Evolutionary conservation across 2,797 vertebrate genomes (phyloP), one percentile per base, ranked within the genome.

Genomic region (Enteromius fasciolatus): DNA sequence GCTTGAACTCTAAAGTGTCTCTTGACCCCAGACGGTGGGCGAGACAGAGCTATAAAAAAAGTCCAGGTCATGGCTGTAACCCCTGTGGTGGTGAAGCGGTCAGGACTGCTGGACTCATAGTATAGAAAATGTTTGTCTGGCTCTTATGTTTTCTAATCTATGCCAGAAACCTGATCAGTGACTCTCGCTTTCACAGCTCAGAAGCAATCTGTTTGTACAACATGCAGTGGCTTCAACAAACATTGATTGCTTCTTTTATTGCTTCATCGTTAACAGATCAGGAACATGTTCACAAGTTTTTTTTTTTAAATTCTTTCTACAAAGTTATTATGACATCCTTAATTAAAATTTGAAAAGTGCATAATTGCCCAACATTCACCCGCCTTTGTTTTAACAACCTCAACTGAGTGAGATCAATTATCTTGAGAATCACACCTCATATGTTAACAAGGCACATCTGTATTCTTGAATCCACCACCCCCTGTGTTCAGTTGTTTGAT

Each of bases 1-100:
- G 78, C 86, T 89, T 90, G 87, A 91, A 90, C 89, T 90, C 77
- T 59, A 77, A 72, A 86, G 88, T 61, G 80, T 36, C 79, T 83
- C 76, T 84, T 86, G 86, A 87, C 83, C 81, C 73, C 44, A 57
- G 82, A 78, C 11, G 57, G 36, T 11, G 20, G 75, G 69, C 7
- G 15, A 76, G 82, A 76, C 44, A 63, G 50, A 46, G 63, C 61
- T 54, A 76, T 76, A 63, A 36, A 81, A 81, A 54, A 59, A 75
- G 36, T 70, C 57, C 66, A 57, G 75, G 86, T 69, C 76, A 81
- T 10, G 63, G 41, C 7, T 0, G 17, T 39, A 70, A 72, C 66
- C 76, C 50, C 82, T 84, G 70, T 61, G 7, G 68, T 68, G 81
- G 50, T 23, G 41, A 25, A 33, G 33, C 50, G 44, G 85, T 81